Base-by-base conservation (phyloP, 2,888 invertebrate species). In the Spicauda simplicius region DNA sequence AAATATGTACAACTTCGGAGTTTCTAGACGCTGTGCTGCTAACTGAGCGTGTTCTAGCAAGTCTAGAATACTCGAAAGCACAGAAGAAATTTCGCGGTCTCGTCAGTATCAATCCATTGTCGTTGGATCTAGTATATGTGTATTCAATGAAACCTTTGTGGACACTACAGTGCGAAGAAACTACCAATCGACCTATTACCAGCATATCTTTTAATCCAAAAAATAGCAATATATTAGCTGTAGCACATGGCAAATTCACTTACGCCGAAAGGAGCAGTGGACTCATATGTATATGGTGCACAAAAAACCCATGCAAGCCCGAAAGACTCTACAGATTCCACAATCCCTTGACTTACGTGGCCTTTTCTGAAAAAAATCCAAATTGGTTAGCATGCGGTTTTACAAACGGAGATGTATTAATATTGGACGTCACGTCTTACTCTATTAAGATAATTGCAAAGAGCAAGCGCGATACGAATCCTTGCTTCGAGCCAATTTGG, bases 261-360 rank as follows among this genome's bases (percentile, higher is more conserved):
- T 95, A 94, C 77, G 89, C 92, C 0, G 94, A 95, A 33, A 84
- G 87, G 0, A 86, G 86, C n/a, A 83, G 84, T 0, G 97, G 97
- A 0, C 78, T 95, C 48, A 93, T 97, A 0, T 94, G 96, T 74
- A 84, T 97, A 68, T 97, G 97, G 97, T 96, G 95, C 77, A 95
- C 96, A 0, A 96, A 97, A 85, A 97, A 97, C 83, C 97, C 97
- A 0, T 94, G 94, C 14, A 95, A 96, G 78, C 97, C 97, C 0
- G 97, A 97, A 81, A 93, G 96, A 70, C 79, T 93, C 7, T 97
- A 96, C 76, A 76, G 85, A 4, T 97, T 96, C 77, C 79, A 91
- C 0, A 88, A 94, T 57, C 94, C 96, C 0, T 94, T 97, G 0
- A 96, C 96, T 0, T 93, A 95, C 0, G 84, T 97, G 0, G 94